phyloP scores from a whole-genome alignment of 2,797 vertebrate genomes.

The Micromesistius poutassou region DNA sequence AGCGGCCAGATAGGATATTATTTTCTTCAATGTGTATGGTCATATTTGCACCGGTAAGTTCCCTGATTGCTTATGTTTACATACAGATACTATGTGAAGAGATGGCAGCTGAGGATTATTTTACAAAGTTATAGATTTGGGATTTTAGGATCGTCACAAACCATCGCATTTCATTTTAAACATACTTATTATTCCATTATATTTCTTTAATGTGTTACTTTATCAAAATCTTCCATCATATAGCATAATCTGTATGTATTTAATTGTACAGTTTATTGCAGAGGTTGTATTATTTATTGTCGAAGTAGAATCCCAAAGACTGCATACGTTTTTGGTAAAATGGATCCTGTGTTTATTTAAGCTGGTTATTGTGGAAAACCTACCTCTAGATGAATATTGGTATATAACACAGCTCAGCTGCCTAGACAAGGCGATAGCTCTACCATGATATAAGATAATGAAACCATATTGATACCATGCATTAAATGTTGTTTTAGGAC shows the following conservation, averaged over 20 bases:
- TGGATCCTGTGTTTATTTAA: neutral
- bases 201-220: neutral
- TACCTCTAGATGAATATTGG: neutral
- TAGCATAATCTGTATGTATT: neutral
- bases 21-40: constrained; percentile 92
- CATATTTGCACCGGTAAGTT: constrained; percentile 93
- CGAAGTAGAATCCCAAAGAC: neutral
- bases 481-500: neutral
- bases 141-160: neutral
- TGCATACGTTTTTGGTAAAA: neutral
- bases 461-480: neutral
- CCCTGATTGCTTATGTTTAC: neutral
- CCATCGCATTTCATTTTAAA: neutral
- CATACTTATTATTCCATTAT: neutral
- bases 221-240: neutral
- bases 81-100: neutral
- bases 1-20: constrained; percentile 76
- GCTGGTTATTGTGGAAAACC: neutral
- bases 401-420: neutral
- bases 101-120: neutral
- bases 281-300: neutral
- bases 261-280: neutral
- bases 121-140: neutral
- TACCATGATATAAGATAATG: neutral
- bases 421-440: neutral